Percentiles rank a stretch among this genome's conserved stretches.
These are phyloP conservation scores for Scaptodrosophila lebanonensis DNA, from an alignment of 1,140 invertebrate species.

Conservation along the genomic window DNA sequence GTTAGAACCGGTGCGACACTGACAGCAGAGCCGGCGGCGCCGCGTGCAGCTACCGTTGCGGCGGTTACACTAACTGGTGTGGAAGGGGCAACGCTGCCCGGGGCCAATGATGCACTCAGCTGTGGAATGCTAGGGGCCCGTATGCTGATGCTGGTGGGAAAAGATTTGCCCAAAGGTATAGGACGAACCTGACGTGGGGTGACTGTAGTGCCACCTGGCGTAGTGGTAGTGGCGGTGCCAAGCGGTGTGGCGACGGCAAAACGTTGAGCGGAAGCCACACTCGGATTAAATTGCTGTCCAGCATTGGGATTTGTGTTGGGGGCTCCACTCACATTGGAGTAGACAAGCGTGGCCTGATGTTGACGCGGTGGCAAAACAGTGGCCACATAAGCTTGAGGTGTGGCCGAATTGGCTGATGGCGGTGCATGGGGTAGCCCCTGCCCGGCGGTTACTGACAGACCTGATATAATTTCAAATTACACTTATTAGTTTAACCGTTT, in stretches of 20 bases:
- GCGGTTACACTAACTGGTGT: constrained; percentile 53
- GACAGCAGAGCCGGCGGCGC: constrained; percentile 25
- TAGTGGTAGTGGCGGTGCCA: constrained; percentile 33
- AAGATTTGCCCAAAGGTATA: constrained; percentile 64
- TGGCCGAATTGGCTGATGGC: constrained; percentile 31
- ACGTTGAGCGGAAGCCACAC: constrained; percentile 26
- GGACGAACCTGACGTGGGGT: constrained; percentile 61
- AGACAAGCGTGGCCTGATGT: constrained; percentile 74
- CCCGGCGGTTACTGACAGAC: constrained; percentile 44
- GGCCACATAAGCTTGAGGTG: constrained; percentile 66
- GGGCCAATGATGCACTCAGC: constrained; percentile 19
- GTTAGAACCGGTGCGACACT: constrained; percentile 36
- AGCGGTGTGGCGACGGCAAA: constrained; percentile 69
- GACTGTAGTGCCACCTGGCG: constrained; percentile 56
- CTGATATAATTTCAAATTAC: background rate
- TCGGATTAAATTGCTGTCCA: constrained; percentile 64
- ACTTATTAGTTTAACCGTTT: background rate
- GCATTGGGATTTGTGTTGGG: constrained; percentile 43
- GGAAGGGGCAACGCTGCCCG: constrained; percentile 32
- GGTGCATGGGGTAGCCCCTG: constrained; percentile 30
- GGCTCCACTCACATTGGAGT: constrained; percentile 58
- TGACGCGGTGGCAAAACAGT: constrained; percentile 70
- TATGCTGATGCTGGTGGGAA: constrained; percentile 73
- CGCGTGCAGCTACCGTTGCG: constrained; percentile 39
- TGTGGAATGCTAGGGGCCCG: constrained; percentile 68